Percentiles rank a stretch among this genome's conserved stretches.
Evolutionary conservation across 30 jellyfish, hydroid and myxozoan species (phyloP).

Genomic region (Aurelia aurita complex sp. Pacific): DNA sequence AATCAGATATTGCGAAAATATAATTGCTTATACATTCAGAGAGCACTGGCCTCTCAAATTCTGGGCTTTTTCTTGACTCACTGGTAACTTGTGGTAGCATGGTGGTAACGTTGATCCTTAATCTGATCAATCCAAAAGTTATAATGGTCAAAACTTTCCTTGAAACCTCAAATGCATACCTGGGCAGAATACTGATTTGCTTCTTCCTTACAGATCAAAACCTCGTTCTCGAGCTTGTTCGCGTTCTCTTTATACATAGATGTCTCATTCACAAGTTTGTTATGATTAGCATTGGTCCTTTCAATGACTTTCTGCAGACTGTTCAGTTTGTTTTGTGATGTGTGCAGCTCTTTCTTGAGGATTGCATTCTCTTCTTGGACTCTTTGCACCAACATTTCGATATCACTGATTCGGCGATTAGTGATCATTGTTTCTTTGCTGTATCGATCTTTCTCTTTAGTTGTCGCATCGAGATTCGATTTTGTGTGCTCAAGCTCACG

Average conservation of each 20-base stretch:
- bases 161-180: background rate
- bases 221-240: slow-evolving; percentile 79
- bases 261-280: slow-evolving; percentile 78
- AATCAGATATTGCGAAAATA: too few relatives aligned
- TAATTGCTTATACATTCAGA: too few relatives aligned
- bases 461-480: slow-evolving; percentile 72
- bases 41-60: too few relatives aligned
- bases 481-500: slow-evolving; percentile 81
- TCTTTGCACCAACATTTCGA: slow-evolving; percentile 84
- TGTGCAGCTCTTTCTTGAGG: slow-evolving; percentile 64
- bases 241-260: slow-evolving; percentile 59
- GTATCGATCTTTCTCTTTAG: slow-evolving; percentile 89
- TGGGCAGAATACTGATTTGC: slow-evolving; percentile 51
- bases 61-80: too few relatives aligned
- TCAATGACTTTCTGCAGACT: slow-evolving; percentile 80
- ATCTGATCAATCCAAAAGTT: too few relatives aligned
- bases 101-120: too few relatives aligned
- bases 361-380: slow-evolving; percentile 80
- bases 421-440: slow-evolving; percentile 74
- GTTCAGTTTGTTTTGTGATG: slow-evolving; percentile 72
- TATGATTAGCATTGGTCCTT: slow-evolving; percentile 70
- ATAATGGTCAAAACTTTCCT: too few relatives aligned
- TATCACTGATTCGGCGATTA: slow-evolving; percentile 75
- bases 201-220: slow-evolving; percentile 78
- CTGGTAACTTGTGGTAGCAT: too few relatives aligned